These are phyloP conservation scores for Ursus arctos DNA, from an alignment of 2,113 vertebrate species.

Conservation along the genomic window DNA sequence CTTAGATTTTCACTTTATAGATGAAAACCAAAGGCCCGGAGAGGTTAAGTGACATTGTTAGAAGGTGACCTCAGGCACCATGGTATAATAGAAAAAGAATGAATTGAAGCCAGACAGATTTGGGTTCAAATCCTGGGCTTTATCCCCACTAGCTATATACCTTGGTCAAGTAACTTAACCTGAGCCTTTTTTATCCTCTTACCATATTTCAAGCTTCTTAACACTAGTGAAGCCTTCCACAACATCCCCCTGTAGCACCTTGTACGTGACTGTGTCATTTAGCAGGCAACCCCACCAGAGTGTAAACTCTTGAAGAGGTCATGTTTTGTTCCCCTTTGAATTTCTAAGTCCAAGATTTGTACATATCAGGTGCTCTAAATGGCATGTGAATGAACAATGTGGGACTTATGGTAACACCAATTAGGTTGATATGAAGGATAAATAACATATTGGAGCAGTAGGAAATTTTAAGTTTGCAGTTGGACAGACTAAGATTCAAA, in stretches of 20 bases:
- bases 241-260: background rate
- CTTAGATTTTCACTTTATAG: background rate
- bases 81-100: background rate
- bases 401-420: background rate
- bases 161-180: background rate
- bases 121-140: conserved; percentile 36
- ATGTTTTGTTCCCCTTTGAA: background rate
- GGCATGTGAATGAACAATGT: background rate
- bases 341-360: conserved; percentile 1
- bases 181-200: background rate
- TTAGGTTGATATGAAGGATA: conserved; percentile 18
- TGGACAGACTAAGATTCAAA: conserved; percentile 37
- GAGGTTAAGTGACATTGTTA: conserved; percentile 22
- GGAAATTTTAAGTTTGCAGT: conserved; percentile 37
- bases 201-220: background rate
- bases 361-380: background rate
- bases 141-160: background rate
- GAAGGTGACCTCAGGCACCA: background rate
- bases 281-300: background rate
- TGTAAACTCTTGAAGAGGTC: conserved; percentile 16
- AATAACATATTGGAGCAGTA: background rate
- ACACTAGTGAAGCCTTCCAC: background rate
- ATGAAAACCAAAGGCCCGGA: background rate
- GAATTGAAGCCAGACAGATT: background rate
- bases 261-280: background rate